Evolutionary conservation across 1,140 invertebrate genomes (phyloP), one percentile per base, ranked within the genome.

Genomic region (Pomacea maculata): DNA sequence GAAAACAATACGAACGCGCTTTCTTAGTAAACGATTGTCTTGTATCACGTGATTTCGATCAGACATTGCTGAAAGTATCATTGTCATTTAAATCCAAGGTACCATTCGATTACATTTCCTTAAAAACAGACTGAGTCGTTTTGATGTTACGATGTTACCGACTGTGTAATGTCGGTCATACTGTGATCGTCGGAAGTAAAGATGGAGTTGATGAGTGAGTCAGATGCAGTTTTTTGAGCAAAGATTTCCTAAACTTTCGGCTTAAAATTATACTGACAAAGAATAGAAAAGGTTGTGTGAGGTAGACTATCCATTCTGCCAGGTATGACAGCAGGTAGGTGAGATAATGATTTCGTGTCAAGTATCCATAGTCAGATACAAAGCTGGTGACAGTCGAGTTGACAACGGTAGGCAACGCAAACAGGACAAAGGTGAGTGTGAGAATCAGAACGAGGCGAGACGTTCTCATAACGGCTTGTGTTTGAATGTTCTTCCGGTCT

Each of bases 381-480:
- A 70, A 70, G 67, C n/a, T 70, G n/a, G 6, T 10, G n/a, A n/a
- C 5, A n/a, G 67, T 70, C 10, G 67, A 12, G 29, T 70, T 70
- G 12, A 70, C 6, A 9, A 34, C 21, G 67, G 12, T 70, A 21
- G 67, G 67, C 3, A 70, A 21, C 3, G 14, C 67, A 12, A 70
- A 12, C 10, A 70, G 21, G 21, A 70, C 6, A 21, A 70, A 70
- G 6, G 67, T 70, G n/a, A 70, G 12, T 12, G 67, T 70, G 12
- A 70, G 67, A n/a, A 70, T 34, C 67, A 70, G 67, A 34, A 70
- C 29, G n/a, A 70, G 67, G 21, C 21, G 67, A n/a, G 67, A 70
- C 11, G 67, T 70, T 70, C 6, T 70, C 29, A 34, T 70, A 1
- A n/a, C 21, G 12, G n/a, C 21, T 9, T 11, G 12, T 70, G 67